Evolutionary conservation across 2,113 vertebrate genomes (phyloP), one percentile per base, ranked within the genome.

Genomic region (Meles meles): DNA sequence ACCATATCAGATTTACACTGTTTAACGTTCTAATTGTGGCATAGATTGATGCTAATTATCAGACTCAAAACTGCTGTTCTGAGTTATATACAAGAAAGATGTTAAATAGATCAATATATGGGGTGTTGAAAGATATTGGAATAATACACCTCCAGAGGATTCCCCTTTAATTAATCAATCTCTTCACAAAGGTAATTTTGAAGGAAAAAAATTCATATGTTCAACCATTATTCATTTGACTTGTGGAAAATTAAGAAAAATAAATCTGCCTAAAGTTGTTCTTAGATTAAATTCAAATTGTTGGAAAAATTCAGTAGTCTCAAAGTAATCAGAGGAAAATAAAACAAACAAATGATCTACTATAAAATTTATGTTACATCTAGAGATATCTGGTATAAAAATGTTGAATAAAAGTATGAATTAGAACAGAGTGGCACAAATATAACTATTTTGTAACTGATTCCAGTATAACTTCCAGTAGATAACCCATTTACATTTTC

Each of bases 271-370:
- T 86, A 69, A 86, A 59, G 6, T 49, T 59, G 74, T 65, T 97
- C 87, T 97, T 80, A 69, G 20, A 85, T 89, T 71, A 90, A 91
- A 93, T 92, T 91, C 27, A 67, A 95, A 14, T 67, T 97, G 82
- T 83, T 82, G 37, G n/a, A 95, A 31, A 95, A 77, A 94, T 79
- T 81, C 39, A 85, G 21, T 72, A 79, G 25, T 44, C 42, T 94
- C 76, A 96, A 96, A 57, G 21, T 92, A 90, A 5, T 47, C 20
- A 59, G 14, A 92, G 27, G 96, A 92, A 96, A 86, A 14, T 65
- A 63, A 96, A 98, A 88, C 37, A 96, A 98, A 88, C 37, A 21
- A 93, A 65, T 67, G 39, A 71, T 23, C 49, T 85, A 4, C 81
- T 82, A 80, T 15, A 95, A 91, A 94, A 94, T 80, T 87, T 88